A percentile compares a stretch with the other conserved stretches of the same genome.
phyloP scores from a whole-genome alignment of 53 echinoderm and acorn worm species.

The Holothuria leucospilota region DNA sequence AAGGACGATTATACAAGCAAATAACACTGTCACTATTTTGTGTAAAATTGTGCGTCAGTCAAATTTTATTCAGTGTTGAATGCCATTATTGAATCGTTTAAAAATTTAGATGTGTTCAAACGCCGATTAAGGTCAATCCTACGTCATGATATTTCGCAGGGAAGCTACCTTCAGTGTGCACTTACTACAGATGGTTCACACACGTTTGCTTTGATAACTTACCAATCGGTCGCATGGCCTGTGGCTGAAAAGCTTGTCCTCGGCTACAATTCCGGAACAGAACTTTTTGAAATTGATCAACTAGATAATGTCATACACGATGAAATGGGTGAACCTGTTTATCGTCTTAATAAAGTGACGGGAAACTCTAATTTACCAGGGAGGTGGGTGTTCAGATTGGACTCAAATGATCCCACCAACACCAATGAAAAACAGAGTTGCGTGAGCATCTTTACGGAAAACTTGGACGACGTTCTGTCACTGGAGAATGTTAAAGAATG shows the following conservation, averaged over 20 bases:
- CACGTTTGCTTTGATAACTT: constrained; percentile 9
- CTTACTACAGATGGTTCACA: constrained; percentile 12
- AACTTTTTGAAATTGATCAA: background rate
- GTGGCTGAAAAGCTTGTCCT: constrained; percentile 6
- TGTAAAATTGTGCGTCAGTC: too few relatives aligned
- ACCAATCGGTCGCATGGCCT: constrained; percentile 17
- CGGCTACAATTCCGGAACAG: background rate
- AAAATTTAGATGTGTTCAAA: too few relatives aligned
- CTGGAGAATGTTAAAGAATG: constrained; percentile 14
- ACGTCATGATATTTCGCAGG: background rate
- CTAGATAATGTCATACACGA: background rate
- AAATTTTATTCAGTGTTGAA: too few relatives aligned
- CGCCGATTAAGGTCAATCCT: too few relatives aligned
- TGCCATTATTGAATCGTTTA: too few relatives aligned
- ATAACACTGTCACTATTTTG: too few relatives aligned
- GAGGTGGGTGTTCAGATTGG: constrained; percentile 20
- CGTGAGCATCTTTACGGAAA: background rate
- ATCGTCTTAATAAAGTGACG: background rate
- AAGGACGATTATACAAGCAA: too few relatives aligned
- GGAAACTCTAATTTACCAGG: constrained; percentile 31
- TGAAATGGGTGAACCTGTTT: background rate
- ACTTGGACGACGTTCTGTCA: background rate
- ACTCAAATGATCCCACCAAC: constrained; percentile 26
- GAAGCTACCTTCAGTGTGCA: background rate
- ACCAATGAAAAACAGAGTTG: constrained; percentile 5